Evolutionary conservation across 2,888 invertebrate species (phyloP).

Genomic region (Caenorhabditis sp.): DNA sequence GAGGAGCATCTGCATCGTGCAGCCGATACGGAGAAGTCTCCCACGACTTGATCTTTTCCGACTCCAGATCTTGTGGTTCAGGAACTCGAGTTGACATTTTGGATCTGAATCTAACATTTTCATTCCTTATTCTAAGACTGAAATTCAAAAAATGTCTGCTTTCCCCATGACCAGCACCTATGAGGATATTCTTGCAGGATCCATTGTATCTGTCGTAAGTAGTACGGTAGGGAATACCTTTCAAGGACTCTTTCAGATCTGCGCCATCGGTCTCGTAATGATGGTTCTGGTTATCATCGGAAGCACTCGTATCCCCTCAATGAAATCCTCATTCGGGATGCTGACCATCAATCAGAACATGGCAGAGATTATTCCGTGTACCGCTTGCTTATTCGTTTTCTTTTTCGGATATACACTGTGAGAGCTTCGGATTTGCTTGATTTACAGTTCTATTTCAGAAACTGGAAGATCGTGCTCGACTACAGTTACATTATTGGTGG

Average conservation of each 20-base stretch:
- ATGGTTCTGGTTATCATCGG: slow-evolving; percentile 40
- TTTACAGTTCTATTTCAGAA: slow-evolving; percentile 3
- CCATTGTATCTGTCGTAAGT: slow-evolving; percentile 24
- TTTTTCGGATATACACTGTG: slow-evolving; percentile 44
- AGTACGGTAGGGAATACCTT: neutral
- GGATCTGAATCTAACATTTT: neutral
- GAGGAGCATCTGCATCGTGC: neutral
- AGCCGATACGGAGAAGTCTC: slow-evolving; percentile 20
- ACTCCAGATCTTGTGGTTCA: slow-evolving; percentile 17
- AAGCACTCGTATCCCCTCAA: slow-evolving; percentile 45
- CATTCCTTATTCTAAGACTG: neutral
- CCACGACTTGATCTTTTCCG: slow-evolving; percentile 6
- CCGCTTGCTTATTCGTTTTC: slow-evolving; percentile 25
- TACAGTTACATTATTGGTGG: slow-evolving; percentile 42
- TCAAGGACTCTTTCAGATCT: neutral
- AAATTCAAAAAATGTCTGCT: slow-evolving; percentile 4
- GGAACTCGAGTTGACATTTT: neutral
- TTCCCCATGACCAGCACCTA: neutral
- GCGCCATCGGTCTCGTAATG: slow-evolving; percentile 20
- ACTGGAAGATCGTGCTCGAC: slow-evolving; percentile 4
- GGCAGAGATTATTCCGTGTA: slow-evolving; percentile 29
- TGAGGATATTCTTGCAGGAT: slow-evolving; percentile 34
- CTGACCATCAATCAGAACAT: slow-evolving; percentile 46
- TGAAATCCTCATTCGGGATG: slow-evolving; percentile 46
- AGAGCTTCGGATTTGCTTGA: neutral